Evolutionary conservation across 2,113 vertebrate genomes (phyloP).

Genomic region (Labeo catla): DNA sequence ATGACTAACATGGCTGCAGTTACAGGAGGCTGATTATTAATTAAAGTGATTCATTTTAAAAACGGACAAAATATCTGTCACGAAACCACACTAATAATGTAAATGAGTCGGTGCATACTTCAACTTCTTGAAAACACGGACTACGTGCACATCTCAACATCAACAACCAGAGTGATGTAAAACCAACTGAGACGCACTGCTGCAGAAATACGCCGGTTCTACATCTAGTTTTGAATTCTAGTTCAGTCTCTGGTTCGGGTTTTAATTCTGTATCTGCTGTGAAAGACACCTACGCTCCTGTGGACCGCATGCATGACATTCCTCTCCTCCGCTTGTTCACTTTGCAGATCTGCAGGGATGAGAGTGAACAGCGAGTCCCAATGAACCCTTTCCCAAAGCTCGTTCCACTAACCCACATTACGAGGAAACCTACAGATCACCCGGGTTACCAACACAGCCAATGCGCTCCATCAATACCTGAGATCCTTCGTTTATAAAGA

Average conservation of each 20-base stretch:
- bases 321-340: slow-evolving; percentile 31
- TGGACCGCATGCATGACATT: slow-evolving; percentile 26
- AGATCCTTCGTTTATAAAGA: neutral
- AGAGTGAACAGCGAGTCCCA: neutral
- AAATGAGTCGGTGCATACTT: neutral
- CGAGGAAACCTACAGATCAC: slow-evolving; percentile 1
- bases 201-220: neutral
- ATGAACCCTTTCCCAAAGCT: neutral
- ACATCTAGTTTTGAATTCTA: neutral
- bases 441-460: neutral
- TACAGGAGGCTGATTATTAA: neutral
- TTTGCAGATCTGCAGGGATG: slow-evolving; percentile 13
- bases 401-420: slow-evolving; percentile 69
- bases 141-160: neutral
- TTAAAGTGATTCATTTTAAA: neutral
- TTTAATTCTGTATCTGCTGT: neutral
- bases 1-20: neutral
- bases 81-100: neutral
- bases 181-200: neutral
- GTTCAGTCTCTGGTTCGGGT: neutral
- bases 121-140: neutral
- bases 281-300: slow-evolving; percentile 41
- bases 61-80: neutral
- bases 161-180: neutral
- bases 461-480: neutral